phyloP scores from a whole-genome alignment of 2,797 vertebrate species.

The Urophycis tenuis region DNA sequence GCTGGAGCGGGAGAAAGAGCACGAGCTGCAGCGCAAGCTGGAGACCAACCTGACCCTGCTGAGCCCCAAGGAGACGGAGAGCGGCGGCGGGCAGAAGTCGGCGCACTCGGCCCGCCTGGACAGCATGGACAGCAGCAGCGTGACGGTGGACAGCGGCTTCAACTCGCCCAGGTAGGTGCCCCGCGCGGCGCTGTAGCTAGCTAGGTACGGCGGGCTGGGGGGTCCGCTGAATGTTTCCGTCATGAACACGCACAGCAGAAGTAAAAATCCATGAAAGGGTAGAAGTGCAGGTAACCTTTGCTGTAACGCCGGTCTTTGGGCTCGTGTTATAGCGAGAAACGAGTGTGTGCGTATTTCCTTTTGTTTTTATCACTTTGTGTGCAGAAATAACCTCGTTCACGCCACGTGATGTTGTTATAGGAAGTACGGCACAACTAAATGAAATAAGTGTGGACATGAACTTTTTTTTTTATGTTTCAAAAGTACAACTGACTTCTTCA shows the following conservation, averaged over 20 bases:
- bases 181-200: not conserved
- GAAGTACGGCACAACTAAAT: too few relatives aligned
- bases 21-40: conserved; percentile 94
- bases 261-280: not conserved
- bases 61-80: conserved; percentile 93
- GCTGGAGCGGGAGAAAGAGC: conserved; percentile 92
- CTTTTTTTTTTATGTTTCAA: too few relatives aligned
- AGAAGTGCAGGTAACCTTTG: too few relatives aligned
- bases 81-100: conserved; percentile 90
- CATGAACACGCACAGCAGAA: not conserved
- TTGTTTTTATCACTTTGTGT: too few relatives aligned
- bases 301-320: too few relatives aligned
- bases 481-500: too few relatives aligned
- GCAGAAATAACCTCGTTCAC: too few relatives aligned
- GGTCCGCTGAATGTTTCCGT: not conserved
- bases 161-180: conserved; percentile 97
- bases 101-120: conserved; percentile 95
- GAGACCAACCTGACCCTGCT: conserved; percentile 97
- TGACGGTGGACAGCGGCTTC: conserved; percentile 99
- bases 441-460: too few relatives aligned
- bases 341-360: too few relatives aligned
- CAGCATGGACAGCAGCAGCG: conserved; percentile 99
- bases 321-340: too few relatives aligned
- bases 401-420: too few relatives aligned
- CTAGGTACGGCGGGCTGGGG: not conserved